These are phyloP conservation scores for Sterrhoptilus dennistouni DNA, from an alignment of 2,113 vertebrate genomes.

Conservation along the genomic window DNA sequence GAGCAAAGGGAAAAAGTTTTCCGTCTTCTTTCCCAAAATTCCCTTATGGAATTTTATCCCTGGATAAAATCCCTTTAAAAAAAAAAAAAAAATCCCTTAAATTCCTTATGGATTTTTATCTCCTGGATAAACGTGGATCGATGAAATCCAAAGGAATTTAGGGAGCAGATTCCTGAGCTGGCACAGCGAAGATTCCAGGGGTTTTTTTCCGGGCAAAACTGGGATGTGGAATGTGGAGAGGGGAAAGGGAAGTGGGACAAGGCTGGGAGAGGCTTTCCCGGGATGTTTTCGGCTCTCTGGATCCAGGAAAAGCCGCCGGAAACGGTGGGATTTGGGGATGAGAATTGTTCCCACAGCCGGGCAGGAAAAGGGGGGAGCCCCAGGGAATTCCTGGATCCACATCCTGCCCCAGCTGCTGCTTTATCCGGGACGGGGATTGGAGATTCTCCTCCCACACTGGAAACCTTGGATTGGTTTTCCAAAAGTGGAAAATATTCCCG, in stretches of 20 bases:
- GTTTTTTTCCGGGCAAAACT: neutral
- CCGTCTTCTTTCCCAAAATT: accelerated
- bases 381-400: neutral
- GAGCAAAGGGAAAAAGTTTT: neutral
- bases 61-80: neutral
- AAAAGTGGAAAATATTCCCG: neutral
- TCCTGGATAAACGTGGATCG: neutral
- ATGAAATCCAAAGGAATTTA: neutral
- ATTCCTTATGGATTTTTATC: too few relatives aligned
- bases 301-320: accelerated
- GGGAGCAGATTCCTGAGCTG: neutral
- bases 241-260: neutral
- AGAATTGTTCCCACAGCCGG: neutral
- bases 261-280: neutral
- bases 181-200: accelerated
- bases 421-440: neutral
- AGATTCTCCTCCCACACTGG: neutral
- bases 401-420: neutral
- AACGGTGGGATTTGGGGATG: accelerated
- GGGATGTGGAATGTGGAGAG: accelerated
- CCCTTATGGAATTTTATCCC: neutral
- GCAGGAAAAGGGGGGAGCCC: neutral
- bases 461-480: neutral
- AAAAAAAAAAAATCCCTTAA: too few relatives aligned
- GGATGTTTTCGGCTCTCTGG: neutral